Conservation (phyloP, 2,888 invertebrate genomes). For the Drosophila buzzatii region DNA sequence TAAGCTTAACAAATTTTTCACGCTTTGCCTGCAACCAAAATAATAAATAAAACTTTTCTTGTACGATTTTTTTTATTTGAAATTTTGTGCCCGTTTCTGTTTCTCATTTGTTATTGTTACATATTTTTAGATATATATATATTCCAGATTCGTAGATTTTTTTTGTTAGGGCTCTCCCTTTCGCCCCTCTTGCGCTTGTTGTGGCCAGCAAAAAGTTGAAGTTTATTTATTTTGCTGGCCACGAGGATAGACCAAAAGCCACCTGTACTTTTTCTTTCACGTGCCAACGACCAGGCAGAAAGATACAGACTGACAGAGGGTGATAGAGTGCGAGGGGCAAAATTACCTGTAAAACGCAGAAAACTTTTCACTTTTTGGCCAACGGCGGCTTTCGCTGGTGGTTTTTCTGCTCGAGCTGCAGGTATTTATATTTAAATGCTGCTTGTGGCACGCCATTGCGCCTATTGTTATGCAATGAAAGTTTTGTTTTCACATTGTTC, state of each 20-base stretch:
- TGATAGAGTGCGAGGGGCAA: constrained; percentile 10
- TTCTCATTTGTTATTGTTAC: constrained; percentile 74
- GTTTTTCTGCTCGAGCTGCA: constrained; percentile 68
- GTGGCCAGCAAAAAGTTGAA: constrained; percentile 70
- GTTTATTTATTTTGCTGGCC: constrained; percentile 70
- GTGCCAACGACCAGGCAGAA: constrained; percentile 55
- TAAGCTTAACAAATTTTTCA: constrained; percentile 71
- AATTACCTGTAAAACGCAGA: constrained; percentile 66
- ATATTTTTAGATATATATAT: constrained; percentile 70
- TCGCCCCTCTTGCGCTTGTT: constrained; percentile 22
- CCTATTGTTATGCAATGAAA: constrained; percentile 80
- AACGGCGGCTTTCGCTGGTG: constrained; percentile 45
- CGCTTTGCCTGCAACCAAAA: constrained; percentile 56
- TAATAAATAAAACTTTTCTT: constrained; percentile 57
- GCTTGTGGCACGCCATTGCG: constrained; percentile 74
- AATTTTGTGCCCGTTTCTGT: constrained; percentile 58
- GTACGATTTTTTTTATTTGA: not conserved
- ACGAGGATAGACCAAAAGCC: constrained; percentile 54
- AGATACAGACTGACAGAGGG: constrained; percentile 6
- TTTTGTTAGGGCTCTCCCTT: not conserved
- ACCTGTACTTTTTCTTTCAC: constrained; percentile 77
- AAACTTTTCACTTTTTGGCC: constrained; percentile 67
- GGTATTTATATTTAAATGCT: constrained; percentile 79
- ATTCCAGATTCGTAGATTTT: constrained; percentile 29
- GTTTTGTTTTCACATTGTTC: constrained; percentile 67